Evolutionary conservation across 2,888 invertebrate species (phyloP).

Genomic region (Amblyjoppa fuscipennis): DNA sequence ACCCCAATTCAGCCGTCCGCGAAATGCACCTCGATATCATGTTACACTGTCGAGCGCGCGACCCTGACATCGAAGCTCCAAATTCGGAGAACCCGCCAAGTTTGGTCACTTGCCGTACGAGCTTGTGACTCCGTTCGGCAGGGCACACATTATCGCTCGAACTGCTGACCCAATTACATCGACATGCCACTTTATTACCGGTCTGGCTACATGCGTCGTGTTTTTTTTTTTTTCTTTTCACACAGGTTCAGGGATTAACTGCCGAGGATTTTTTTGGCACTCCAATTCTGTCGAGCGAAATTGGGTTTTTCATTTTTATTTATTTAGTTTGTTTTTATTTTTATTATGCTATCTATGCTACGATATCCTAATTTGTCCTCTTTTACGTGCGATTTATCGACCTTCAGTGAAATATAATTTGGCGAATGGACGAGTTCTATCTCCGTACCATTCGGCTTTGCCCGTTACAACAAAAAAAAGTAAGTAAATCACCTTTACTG

Average conservation of each 20-base stretch:
- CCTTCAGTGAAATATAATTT: not conserved
- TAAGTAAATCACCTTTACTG: not conserved
- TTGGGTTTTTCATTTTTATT: no score
- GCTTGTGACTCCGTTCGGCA: not conserved
- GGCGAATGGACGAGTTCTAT: no score
- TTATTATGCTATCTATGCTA: not conserved
- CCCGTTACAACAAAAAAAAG: not conserved
- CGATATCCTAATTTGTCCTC: not conserved
- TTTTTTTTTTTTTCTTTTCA: not conserved
- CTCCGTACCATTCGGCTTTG: not conserved
- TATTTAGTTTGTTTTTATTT: not conserved
- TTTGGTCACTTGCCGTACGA: conserved; percentile 21
- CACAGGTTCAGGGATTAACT: not conserved
- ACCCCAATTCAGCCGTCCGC: conserved; percentile 3
- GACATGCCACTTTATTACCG: not conserved
- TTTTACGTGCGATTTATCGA: not conserved
- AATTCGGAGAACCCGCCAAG: conserved; percentile 17
- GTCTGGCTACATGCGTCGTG: not conserved
- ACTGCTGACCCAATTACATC: conserved; percentile 37
- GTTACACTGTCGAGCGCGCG: conserved; percentile 13
- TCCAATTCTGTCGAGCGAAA: not conserved
- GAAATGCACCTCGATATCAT: conserved; percentile 43
- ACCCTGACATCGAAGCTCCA: conserved; percentile 47
- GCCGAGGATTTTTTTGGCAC: not conserved
- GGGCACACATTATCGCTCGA: not conserved